Evolutionary conservation across 1,140 invertebrate species (phyloP), one percentile per base, ranked within the genome.

Genomic region (Oscheius sp.): DNA sequence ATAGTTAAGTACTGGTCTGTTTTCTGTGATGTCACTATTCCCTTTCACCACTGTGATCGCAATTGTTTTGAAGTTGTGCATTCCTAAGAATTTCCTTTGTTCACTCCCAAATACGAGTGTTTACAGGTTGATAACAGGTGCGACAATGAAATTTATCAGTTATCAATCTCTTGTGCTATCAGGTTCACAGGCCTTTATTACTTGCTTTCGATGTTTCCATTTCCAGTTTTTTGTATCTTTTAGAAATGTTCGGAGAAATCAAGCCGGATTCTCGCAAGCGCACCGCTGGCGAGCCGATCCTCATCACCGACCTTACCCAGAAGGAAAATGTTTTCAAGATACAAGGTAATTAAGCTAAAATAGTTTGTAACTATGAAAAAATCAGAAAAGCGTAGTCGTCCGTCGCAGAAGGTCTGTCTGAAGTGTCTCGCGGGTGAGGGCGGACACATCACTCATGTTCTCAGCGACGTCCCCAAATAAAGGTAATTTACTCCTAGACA

Each of bases 361-460:
- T 63, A 2, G 7, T 15, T 0, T 1, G 23, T 10, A 2, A 62
- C 15, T 62, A 13, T 62, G 18, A 34, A 42, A 29, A 38, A 35
- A 36, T 35, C 52, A 68, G 67, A 68, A 38, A 68, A 68, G 55
- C 58, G 61, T 26, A 36, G 28, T 10, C 34, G 49, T 18, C 36
- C 36, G 52, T 49, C 55, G 2, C 67, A 68, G 28, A 68, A 38
- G 35, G 67, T 68, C 20, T 68, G 67, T 31, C 67, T 68, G 26
- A 68, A 68, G 67, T 68, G 67, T 26, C 35, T 68, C 2, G 67
- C 67, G 29, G 67, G 67, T n/a, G 67, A 68, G 23, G 55, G 67
- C 13, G 67, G 67, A 23, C 67, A 68, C 55, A 68, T 68, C 55
- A 68, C 67, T 10, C 67, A 68, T 32, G 55, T 68, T 4, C 35